Percentiles rank a stretch among this genome's conserved stretches.
These are phyloP conservation scores for Limnothrissa miodon DNA, from an alignment of 2,113 vertebrate species.

Conservation along the genomic window DNA sequence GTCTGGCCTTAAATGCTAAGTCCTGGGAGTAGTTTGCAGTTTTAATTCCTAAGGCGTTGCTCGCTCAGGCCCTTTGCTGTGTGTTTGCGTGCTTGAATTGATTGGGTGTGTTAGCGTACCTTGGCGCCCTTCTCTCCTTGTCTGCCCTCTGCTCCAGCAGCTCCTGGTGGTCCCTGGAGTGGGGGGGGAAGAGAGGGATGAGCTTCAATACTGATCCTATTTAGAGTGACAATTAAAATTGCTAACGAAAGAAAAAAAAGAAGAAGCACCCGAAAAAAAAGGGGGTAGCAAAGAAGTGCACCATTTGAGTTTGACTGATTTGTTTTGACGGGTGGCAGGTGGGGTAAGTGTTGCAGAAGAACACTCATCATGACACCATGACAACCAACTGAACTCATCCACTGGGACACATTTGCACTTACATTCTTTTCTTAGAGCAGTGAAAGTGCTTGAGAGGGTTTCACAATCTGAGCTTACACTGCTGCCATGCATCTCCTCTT, in stretches of 20 bases:
- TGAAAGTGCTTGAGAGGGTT: background rate
- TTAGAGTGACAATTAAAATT: background rate
- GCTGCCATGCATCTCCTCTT: background rate
- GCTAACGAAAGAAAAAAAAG: background rate
- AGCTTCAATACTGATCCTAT: slow-evolving; percentile 33
- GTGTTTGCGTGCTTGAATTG: background rate
- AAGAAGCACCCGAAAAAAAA: background rate
- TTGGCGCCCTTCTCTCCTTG: slow-evolving; percentile 98
- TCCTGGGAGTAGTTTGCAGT: background rate
- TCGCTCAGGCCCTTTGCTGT: background rate
- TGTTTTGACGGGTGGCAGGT: background rate
- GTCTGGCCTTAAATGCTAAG: background rate
- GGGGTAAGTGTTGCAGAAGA: background rate
- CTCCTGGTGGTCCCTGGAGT: slow-evolving; percentile 88
- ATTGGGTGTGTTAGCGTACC: slow-evolving; percentile 67
- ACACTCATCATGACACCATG: background rate
- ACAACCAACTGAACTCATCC: background rate
- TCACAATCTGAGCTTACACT: background rate
- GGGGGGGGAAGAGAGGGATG: background rate
- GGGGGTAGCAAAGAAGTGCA: background rate
- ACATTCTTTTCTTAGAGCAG: background rate
- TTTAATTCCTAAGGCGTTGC: slow-evolving; percentile 28
- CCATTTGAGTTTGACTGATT: background rate
- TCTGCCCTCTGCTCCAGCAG: slow-evolving; percentile 87
- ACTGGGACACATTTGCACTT: background rate